Evolutionary conservation across 2,888 invertebrate genomes (phyloP).

Genomic region (Rhagonycha lutea): DNA sequence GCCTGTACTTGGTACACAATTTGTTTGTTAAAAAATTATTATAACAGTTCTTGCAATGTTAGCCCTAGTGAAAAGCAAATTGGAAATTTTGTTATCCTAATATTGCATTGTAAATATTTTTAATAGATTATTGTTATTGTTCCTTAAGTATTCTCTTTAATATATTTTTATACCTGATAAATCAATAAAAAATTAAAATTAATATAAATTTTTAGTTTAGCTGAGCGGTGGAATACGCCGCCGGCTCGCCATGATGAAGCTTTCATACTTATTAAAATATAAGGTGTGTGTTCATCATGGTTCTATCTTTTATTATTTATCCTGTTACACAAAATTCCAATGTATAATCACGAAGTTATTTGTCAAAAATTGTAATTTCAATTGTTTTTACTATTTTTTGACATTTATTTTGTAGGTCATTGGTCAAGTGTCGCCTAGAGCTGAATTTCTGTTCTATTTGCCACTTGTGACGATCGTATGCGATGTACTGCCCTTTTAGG

Average conservation of each 20-base stretch:
- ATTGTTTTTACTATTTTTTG: background rate
- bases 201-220: background rate
- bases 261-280: background rate
- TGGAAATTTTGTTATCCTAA: background rate
- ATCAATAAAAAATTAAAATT: background rate
- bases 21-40: background rate
- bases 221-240: background rate
- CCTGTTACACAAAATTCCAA: background rate
- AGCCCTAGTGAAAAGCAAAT: background rate
- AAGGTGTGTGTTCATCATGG: background rate
- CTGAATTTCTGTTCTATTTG: background rate
- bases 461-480: background rate
- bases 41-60: background rate
- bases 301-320: background rate
- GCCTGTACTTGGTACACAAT: background rate
- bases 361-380: background rate
- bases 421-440: background rate
- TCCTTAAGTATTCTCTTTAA: background rate
- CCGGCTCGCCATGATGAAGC: background rate
- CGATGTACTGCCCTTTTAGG: background rate
- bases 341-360: background rate
- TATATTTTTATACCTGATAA: background rate
- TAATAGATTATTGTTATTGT: background rate
- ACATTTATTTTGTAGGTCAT: background rate
- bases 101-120: background rate